Percentiles rank a stretch among this genome's conserved stretches.
phyloP scores from a whole-genome alignment of 1,140 invertebrate genomes.

The Drosophila varians region DNA sequence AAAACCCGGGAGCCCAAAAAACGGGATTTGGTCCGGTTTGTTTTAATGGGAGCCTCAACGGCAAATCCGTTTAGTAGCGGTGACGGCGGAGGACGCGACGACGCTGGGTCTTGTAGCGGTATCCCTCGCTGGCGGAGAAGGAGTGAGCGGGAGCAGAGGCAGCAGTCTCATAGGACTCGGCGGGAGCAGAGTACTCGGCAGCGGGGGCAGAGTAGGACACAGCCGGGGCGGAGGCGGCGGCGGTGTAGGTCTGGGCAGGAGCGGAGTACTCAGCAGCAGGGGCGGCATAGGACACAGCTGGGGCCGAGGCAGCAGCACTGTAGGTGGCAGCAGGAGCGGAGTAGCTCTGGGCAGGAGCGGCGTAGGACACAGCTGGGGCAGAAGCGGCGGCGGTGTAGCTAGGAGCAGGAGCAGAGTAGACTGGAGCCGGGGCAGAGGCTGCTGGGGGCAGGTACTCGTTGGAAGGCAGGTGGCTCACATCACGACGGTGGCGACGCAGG shows the following conservation, averaged over 20 bases:
- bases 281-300: conserved; percentile 24
- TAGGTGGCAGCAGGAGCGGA: conserved; percentile 27
- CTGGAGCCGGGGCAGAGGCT: conserved; percentile 42
- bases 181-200: conserved; percentile 37
- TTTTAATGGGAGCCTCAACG: conserved; percentile 39
- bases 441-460: conserved; percentile 64
- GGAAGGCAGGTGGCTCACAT: conserved; percentile 55
- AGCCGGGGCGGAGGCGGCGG: conserved; percentile 9
- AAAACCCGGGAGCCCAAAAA: conserved; percentile 34
- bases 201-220: conserved; percentile 25
- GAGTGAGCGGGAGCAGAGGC: conserved; percentile 62
- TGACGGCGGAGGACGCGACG: conserved; percentile 70
- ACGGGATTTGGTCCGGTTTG: conserved; percentile 23
- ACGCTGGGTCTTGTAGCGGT: conserved; percentile 71
- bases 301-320: conserved; percentile 17
- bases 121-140: conserved; percentile 61
- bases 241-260: conserved; percentile 13
- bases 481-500: conserved; percentile 62
- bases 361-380: conserved; percentile 31
- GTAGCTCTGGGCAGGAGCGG: conserved; percentile 43
- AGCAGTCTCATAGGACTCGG: conserved; percentile 56
- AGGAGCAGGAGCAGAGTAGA: conserved; percentile 36
- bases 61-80: conserved; percentile 52
- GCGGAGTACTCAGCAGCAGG: conserved; percentile 32
- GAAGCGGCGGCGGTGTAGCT: conserved; percentile 42